Evolutionary conservation across 1,140 invertebrate genomes (phyloP).

Genomic region (Thaumetopoea pityocampa): DNA sequence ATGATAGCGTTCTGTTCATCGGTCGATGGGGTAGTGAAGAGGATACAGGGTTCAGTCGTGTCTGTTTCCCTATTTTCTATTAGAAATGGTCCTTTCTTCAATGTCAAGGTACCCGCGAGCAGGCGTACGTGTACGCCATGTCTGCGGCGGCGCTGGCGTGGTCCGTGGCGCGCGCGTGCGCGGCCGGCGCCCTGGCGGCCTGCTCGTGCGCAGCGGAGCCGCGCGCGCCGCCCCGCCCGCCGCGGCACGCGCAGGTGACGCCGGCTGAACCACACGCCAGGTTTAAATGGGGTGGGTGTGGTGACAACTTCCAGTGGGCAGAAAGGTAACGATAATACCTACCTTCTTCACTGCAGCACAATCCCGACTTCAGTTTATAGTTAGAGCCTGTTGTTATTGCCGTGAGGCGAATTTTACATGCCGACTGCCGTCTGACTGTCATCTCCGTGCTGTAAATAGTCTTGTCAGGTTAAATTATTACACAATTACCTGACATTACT

Average conservation of each 20-base stretch:
- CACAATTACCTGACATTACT: no score
- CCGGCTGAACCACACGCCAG: slow-evolving; percentile 52
- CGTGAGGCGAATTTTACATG: no score
- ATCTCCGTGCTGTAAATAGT: no score
- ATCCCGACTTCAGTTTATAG: no score
- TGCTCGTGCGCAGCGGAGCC: slow-evolving; percentile 80
- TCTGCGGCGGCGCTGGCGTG: slow-evolving; percentile 86
- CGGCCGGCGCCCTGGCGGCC: slow-evolving; percentile 80
- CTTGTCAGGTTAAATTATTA: no score
- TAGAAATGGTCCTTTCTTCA: background rate
- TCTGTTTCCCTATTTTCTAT: no score
- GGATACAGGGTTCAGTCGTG: no score
- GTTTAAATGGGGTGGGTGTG: slow-evolving; percentile 93
- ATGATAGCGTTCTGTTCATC: no score
- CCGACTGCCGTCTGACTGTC: no score
- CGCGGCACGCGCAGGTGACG: slow-evolving; percentile 43
- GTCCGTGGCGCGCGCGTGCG: slow-evolving; percentile 85
- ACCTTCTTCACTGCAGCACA: background rate
- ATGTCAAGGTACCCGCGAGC: slow-evolving; percentile 79
- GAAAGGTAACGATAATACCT: slow-evolving; percentile 48
- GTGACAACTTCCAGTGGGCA: slow-evolving; percentile 88
- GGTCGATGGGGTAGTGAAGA: no score
- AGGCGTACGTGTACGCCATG: slow-evolving; percentile 88
- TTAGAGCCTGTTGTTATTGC: no score
- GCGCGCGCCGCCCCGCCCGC: slow-evolving; percentile 67